These are phyloP conservation scores for Archips crataeganus DNA, from an alignment of 2,888 invertebrate species.

Conservation along the genomic window DNA sequence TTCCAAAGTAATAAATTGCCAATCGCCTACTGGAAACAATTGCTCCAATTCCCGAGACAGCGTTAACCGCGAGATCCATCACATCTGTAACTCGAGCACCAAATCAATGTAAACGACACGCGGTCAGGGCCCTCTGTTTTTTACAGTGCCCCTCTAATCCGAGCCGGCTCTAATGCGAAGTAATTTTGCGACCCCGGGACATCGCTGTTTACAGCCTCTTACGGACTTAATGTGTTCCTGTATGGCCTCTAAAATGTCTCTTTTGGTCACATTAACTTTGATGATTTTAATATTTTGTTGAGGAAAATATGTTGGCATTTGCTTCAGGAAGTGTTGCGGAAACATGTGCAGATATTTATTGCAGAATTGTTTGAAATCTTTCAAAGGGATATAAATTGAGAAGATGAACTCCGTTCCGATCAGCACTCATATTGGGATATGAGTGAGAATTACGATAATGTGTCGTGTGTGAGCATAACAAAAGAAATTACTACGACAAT, in stretches of 20 bases:
- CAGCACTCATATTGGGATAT: too few relatives aligned
- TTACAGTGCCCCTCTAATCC: constrained; percentile 77
- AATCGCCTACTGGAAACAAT: not conserved
- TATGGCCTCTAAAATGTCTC: constrained; percentile 50
- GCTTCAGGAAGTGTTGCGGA: not conserved
- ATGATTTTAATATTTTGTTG: constrained; percentile 35
- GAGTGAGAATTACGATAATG: too few relatives aligned
- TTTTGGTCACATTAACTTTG: constrained; percentile 32
- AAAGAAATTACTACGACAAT: not conserved
- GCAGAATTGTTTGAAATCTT: not conserved
- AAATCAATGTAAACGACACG: constrained; percentile 61
- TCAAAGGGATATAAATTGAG: not conserved
- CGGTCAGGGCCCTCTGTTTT: constrained; percentile 76
- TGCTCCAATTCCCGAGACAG: constrained; percentile 1
- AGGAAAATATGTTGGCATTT: not conserved
- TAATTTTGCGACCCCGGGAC: constrained; percentile 77
- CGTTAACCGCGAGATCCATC: constrained; percentile 30
- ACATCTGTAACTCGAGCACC: constrained; percentile 40
- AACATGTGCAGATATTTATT: not conserved
- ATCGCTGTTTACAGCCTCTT: constrained; percentile 63
- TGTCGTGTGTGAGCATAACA: not conserved
- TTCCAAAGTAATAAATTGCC: not conserved
- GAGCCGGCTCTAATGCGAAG: constrained; percentile 76
- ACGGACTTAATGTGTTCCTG: constrained; percentile 67
- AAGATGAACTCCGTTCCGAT: not conserved